Percentiles rank a stretch among this genome's conserved stretches.
Evolutionary conservation across 2,113 vertebrate genomes (phyloP).

Genomic region (Poeciliopsis prolifica): DNA sequence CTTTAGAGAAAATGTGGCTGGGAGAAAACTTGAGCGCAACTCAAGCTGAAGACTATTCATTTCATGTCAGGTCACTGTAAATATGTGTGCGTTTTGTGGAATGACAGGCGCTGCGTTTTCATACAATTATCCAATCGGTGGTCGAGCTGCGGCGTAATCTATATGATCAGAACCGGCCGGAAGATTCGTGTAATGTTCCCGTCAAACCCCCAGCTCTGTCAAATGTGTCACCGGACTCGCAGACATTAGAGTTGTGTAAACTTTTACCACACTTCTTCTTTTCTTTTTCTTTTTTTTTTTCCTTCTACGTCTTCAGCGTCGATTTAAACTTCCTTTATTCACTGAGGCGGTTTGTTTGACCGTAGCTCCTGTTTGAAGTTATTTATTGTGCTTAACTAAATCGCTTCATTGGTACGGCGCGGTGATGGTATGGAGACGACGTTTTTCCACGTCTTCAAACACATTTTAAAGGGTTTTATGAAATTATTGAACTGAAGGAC

Average conservation of each 20-base stretch:
- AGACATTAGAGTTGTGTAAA: neutral
- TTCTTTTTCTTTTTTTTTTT: neutral
- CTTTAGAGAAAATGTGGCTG: neutral
- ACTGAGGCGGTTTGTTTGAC: neutral
- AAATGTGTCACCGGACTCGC: neutral
- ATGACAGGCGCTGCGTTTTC: conserved; percentile 10
- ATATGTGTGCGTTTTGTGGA: conserved; percentile 4
- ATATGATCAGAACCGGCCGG: conserved; percentile 12
- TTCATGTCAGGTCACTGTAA: conserved; percentile 11
- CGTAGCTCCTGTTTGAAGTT: neutral
- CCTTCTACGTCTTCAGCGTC: neutral
- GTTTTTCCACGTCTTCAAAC: neutral
- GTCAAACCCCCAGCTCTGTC: neutral
- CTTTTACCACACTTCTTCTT: neutral
- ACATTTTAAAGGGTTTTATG: neutral
- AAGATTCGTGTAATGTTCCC: conserved; percentile 10
- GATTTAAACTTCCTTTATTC: neutral
- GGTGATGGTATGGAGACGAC: neutral
- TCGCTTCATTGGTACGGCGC: neutral
- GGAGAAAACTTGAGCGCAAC: conserved; percentile 7
- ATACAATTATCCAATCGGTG: conserved; percentile 11
- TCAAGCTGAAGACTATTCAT: neutral
- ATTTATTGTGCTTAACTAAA: neutral
- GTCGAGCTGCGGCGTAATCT: neutral
- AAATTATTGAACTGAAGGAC: neutral